phyloP scores from a whole-genome alignment of 2,113 vertebrate species.

The Coptodon bakossiorum region DNA sequence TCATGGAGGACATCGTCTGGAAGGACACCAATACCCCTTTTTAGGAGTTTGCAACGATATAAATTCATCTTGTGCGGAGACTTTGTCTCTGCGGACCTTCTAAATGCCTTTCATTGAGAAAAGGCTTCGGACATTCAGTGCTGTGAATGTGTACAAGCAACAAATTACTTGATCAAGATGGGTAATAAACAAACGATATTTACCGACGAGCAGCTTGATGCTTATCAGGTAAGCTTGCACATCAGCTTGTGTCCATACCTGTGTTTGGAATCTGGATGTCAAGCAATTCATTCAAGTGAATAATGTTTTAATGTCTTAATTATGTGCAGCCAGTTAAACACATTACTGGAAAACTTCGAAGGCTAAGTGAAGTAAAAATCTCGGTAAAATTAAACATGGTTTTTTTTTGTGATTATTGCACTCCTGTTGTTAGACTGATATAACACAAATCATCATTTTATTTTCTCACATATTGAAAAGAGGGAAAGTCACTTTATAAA shows the following conservation, averaged over 20 bases:
- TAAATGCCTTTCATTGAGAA: conserved; percentile 78
- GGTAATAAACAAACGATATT: conserved; percentile 96
- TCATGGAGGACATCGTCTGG: conserved; percentile 25
- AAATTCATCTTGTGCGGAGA: conserved; percentile 60
- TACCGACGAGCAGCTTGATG: conserved; percentile 93
- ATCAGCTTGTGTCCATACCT: neutral
- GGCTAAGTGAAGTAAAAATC: neutral
- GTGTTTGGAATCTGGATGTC: neutral
- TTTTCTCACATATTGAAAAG: neutral
- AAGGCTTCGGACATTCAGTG: conserved; percentile 70
- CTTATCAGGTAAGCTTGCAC: conserved; percentile 83
- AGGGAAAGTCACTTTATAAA: neutral
- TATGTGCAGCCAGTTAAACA: neutral
- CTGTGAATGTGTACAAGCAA: conserved; percentile 72
- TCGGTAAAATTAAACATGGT: neutral
- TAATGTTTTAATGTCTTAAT: neutral
- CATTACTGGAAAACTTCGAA: neutral
- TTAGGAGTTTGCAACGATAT: conserved; percentile 6
- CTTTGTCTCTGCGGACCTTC: conserved; percentile 47
- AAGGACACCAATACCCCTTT: neutral
- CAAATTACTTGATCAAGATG: conserved; percentile 80
- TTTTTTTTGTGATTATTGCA: neutral
- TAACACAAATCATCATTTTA: neutral
- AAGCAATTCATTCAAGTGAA: neutral
- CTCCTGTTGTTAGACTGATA: neutral